A percentile compares a stretch with the other conserved stretches of the same genome.
These are phyloP conservation scores for Gnathonemus longibarbis DNA, from an alignment of 2,113 vertebrate genomes.

Conservation along the genomic window DNA sequence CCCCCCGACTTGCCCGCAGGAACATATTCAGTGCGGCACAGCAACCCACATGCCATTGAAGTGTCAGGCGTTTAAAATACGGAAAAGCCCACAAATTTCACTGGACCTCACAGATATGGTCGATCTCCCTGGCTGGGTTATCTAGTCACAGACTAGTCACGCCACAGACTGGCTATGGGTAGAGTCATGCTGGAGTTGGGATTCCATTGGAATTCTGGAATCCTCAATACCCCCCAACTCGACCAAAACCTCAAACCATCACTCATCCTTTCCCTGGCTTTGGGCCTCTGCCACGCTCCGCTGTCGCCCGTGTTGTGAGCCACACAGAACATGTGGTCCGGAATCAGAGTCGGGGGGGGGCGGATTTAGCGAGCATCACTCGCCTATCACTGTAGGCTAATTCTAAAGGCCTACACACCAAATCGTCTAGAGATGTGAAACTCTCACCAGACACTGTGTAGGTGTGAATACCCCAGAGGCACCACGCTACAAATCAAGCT, in stretches of 20 bases:
- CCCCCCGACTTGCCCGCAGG: neutral
- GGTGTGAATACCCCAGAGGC: constrained; percentile 29
- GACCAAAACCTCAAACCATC: neutral
- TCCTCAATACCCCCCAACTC: neutral
- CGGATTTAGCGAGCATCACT: neutral
- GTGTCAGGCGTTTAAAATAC: neutral
- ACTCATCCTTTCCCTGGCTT: neutral
- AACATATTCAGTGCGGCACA: neutral
- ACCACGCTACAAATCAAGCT: constrained; percentile 6
- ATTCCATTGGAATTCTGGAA: neutral
- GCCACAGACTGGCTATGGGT: neutral
- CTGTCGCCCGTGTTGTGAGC: constrained; percentile 5
- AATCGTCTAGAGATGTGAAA: constrained; percentile 29
- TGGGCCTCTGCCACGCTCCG: constrained; percentile 4
- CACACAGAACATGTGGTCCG: constrained; percentile 13
- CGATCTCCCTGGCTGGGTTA: neutral
- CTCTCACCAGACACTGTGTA: constrained; percentile 29
- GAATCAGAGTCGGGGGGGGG: neutral
- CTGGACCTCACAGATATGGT: constrained; percentile 9
- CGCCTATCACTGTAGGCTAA: constrained; percentile 21
- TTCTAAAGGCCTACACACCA: constrained; percentile 26
- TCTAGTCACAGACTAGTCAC: too few relatives aligned
- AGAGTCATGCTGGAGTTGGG: neutral
- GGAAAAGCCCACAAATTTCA: neutral
- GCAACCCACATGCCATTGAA: neutral